Percentiles rank a stretch among this genome's conserved stretches.
phyloP scores from a whole-genome alignment of 2,113 vertebrate genomes.

The Hepsetus odoe region DNA sequence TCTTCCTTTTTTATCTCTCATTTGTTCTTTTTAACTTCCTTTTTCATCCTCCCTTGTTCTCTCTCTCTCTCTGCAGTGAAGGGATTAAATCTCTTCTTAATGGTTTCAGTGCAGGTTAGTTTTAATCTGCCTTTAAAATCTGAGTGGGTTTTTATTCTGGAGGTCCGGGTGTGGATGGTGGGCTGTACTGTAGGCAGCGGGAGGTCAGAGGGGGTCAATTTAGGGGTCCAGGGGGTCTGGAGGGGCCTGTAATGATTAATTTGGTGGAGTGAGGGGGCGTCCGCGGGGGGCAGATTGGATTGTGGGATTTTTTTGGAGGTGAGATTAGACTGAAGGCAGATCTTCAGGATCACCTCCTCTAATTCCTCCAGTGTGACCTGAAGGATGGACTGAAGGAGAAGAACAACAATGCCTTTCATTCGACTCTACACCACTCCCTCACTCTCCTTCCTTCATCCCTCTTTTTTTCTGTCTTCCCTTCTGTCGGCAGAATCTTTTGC shows the following conservation, averaged over 20 bases:
- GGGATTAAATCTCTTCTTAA: too few species aligned
- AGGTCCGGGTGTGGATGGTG: background rate
- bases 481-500: slow-evolving; percentile 22
- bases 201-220: background rate
- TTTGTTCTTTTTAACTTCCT: too few species aligned
- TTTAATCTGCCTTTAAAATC: slow-evolving; percentile 1
- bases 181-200: background rate
- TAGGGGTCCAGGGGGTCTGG: slow-evolving; percentile 34
- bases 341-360: slow-evolving; percentile 52
- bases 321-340: slow-evolving; percentile 58
- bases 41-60: too few species aligned
- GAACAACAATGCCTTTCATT: slow-evolving; percentile 50
- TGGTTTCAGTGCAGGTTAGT: background rate
- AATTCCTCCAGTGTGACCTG: slow-evolving; percentile 45
- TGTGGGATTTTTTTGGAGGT: slow-evolving; percentile 46
- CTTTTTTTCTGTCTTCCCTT: too few species aligned
- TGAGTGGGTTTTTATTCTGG: background rate
- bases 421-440: slow-evolving; percentile 41
- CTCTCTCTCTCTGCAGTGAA: too few species aligned
- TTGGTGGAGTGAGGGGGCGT: slow-evolving; percentile 51
- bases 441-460: slow-evolving; percentile 1
- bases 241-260: slow-evolving; percentile 53
- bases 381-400: slow-evolving; percentile 42
- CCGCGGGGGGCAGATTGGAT: slow-evolving; percentile 60
- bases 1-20: too few species aligned